These are phyloP conservation scores for Pinna nobilis DNA, from an alignment of 1,140 invertebrate species.

Conservation along the genomic window DNA sequence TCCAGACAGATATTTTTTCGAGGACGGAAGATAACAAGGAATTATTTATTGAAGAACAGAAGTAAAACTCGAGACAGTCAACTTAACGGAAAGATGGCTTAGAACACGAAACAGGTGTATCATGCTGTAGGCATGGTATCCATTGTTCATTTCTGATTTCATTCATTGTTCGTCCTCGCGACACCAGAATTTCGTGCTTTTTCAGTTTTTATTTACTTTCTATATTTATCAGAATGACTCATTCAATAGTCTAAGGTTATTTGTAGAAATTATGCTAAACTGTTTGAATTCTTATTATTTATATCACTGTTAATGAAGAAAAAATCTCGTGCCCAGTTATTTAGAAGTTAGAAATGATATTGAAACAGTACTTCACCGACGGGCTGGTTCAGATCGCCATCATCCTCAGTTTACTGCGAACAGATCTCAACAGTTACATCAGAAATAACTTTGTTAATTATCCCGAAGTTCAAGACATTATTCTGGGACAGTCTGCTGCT, in stretches of 20 bases:
- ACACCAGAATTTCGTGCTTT: slow-evolving; percentile 1
- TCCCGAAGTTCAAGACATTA: slow-evolving; percentile 70
- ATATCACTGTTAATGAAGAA: neutral
- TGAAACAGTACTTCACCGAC: slow-evolving; percentile 76
- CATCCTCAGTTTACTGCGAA: slow-evolving; percentile 84
- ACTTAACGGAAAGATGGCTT: slow-evolving; percentile 10
- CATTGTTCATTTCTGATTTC: no score
- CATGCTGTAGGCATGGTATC: no score
- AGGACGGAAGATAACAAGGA: slow-evolving; percentile 2
- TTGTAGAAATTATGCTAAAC: slow-evolving; percentile 14
- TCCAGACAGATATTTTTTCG: slow-evolving; percentile 8
- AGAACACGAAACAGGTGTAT: neutral
- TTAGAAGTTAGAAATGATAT: slow-evolving; percentile 47
- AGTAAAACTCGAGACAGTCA: neutral
- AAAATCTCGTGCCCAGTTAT: neutral
- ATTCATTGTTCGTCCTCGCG: neutral
- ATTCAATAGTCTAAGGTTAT: neutral
- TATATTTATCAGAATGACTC: neutral
- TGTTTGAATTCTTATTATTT: slow-evolving; percentile 11
- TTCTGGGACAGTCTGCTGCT: slow-evolving; percentile 69
- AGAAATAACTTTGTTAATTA: slow-evolving; percentile 77
- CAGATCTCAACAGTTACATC: slow-evolving; percentile 83
- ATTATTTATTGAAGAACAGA: slow-evolving; percentile 15
- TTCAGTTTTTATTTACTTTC: neutral
- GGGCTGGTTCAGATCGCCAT: slow-evolving; percentile 87